Percentiles rank a stretch among this genome's conserved stretches.
phyloP scores from a whole-genome alignment of 2,113 vertebrate species.

The Aptenodytes patagonicus region DNA sequence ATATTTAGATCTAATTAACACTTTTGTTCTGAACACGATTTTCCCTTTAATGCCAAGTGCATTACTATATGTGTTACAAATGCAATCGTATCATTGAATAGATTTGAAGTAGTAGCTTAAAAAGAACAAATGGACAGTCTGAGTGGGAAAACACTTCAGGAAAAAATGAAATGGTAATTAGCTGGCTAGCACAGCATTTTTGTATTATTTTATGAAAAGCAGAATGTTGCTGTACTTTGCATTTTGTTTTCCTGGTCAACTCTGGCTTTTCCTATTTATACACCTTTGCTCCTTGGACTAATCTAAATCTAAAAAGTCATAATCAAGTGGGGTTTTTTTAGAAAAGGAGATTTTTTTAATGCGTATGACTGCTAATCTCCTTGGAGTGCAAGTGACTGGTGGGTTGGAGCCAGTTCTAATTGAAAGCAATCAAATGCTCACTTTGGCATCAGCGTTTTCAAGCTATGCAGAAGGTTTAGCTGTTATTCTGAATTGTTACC shows the following conservation, averaged over 20 bases:
- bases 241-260: background rate
- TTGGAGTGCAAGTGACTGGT: background rate
- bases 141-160: background rate
- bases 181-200: background rate
- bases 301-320: background rate
- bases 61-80: background rate
- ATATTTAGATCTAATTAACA: slow-evolving; percentile 29
- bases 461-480: background rate
- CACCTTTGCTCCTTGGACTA: background rate
- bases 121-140: slow-evolving; percentile 1
- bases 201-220: background rate
- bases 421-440: background rate
- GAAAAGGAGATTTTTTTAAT: background rate
- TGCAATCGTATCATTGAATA: background rate
- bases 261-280: background rate
- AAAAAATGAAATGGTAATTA: background rate
- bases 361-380: background rate
- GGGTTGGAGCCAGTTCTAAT: background rate
- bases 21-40: slow-evolving; percentile 18
- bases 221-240: background rate
- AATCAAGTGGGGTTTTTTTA: background rate
- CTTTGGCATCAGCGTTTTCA: background rate
- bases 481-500: background rate
- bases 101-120: background rate
- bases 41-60: background rate